Percentiles rank a stretch among this genome's conserved stretches.
Conservation (phyloP, 2,797 vertebrate species). For the Dallia pectoralis region DNA sequence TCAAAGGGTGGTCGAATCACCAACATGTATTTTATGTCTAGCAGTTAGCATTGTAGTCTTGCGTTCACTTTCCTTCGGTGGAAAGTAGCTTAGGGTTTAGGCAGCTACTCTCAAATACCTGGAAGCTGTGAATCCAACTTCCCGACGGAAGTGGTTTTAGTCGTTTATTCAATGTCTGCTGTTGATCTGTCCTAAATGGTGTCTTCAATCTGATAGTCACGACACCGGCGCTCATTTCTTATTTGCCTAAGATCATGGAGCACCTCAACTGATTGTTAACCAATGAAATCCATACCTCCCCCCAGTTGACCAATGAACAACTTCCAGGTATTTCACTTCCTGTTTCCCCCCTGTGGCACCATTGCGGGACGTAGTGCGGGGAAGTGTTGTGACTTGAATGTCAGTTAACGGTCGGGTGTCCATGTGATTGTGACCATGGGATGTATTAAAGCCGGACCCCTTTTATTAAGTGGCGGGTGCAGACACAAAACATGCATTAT, state of each 20-base stretch:
- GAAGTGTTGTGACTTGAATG: conserved; percentile 62
- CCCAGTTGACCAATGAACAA: conserved; percentile 58
- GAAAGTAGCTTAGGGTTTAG: conserved; percentile 68
- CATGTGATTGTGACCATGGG: conserved; percentile 35
- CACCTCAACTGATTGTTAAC: conserved; percentile 59
- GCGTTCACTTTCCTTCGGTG: conserved; percentile 55
- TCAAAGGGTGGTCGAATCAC: conserved; percentile 44
- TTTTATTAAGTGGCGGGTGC: conserved; percentile 29
- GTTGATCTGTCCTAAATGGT: conserved; percentile 55
- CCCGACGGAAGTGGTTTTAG: conserved; percentile 38
- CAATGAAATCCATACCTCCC: conserved; percentile 66
- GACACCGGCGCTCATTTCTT: conserved; percentile 47
- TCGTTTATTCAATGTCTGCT: background rate
- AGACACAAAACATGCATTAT: conserved; percentile 9
- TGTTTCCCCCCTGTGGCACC: conserved; percentile 45
- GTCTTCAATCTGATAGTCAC: conserved; percentile 37
- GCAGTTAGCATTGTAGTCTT: conserved; percentile 49
- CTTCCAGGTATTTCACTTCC: conserved; percentile 67
- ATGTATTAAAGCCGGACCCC: conserved; percentile 29
- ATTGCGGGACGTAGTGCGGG: conserved; percentile 32
- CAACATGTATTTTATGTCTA: conserved; percentile 51
- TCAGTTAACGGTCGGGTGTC: conserved; percentile 51
- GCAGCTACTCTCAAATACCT: conserved; percentile 75
- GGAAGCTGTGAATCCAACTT: conserved; percentile 70
- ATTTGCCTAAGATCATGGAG: conserved; percentile 61